These are phyloP conservation scores for Mechanitis messenoides DNA, from an alignment of 2,888 invertebrate genomes.

Conservation along the genomic window DNA sequence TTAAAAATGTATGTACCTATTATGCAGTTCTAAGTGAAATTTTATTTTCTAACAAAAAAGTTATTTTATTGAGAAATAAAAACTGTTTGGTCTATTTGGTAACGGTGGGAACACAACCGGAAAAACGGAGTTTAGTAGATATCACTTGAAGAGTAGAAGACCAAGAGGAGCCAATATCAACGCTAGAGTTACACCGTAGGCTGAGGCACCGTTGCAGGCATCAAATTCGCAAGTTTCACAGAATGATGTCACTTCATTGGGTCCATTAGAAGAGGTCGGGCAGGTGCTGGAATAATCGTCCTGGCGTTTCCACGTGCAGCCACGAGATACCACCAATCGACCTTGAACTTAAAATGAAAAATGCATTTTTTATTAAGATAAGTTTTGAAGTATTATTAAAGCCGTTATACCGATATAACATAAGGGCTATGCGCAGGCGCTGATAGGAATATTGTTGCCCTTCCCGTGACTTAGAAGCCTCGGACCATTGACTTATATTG, in stretches of 20 bases:
- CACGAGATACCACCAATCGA: constrained; percentile 70
- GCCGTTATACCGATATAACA: no score
- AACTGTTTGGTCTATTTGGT: constrained; percentile 6
- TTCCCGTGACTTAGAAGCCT: no score
- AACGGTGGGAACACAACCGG: constrained; percentile 32
- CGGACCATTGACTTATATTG: no score
- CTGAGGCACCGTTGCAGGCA: constrained; percentile 79
- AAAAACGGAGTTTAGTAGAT: constrained; percentile 14
- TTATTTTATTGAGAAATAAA: background rate
- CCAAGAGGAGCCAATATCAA: constrained; percentile 59
- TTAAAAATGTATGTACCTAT: no score
- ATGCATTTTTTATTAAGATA: no score
- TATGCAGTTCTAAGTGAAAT: no score
- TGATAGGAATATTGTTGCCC: no score
- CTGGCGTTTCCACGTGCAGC: constrained; percentile 77
- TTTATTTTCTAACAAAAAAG: background rate
- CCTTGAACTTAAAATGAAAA: constrained; percentile 68
- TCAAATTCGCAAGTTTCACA: constrained; percentile 83
- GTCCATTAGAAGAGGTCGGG: constrained; percentile 62
- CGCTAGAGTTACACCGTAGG: constrained; percentile 63
- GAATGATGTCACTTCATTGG: constrained; percentile 74
- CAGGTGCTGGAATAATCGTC: constrained; percentile 74
- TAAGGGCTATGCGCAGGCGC: no score
- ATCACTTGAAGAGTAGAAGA: constrained; percentile 63
- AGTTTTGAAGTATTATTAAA: no score